Conservation (phyloP, 2,888 invertebrate genomes). For the Torymus auratus region DNA sequence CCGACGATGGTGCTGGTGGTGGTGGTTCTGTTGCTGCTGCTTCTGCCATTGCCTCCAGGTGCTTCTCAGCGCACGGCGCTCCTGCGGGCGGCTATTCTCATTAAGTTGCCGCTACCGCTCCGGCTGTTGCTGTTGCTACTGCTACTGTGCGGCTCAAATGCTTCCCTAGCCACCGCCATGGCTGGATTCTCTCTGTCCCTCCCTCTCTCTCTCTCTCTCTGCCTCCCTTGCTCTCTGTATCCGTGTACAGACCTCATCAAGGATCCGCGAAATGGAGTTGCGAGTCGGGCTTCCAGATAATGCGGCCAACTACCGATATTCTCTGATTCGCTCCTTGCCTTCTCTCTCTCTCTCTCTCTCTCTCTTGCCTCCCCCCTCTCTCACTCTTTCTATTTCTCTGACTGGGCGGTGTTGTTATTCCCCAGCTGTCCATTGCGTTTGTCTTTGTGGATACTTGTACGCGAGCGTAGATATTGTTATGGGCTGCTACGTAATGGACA, state of each 20-base stretch:
- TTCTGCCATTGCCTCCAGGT: constrained; percentile 41
- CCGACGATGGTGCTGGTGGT: background rate
- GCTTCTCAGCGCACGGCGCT: constrained; percentile 39
- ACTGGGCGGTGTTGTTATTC: background rate
- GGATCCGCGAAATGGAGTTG: constrained; percentile 48
- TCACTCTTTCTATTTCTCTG: too few species aligned
- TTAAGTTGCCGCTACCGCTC: constrained; percentile 32
- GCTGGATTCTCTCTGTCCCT: too few species aligned
- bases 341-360: too few species aligned
- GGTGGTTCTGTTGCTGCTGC: constrained; percentile 17
- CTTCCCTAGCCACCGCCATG: background rate
- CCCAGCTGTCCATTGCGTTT: background rate
- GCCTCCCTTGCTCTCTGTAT: background rate
- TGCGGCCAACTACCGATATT: constrained; percentile 41
- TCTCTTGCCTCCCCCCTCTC: too few species aligned
- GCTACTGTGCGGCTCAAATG: constrained; percentile 7
- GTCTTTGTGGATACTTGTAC: background rate
- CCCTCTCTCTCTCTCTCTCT: too few species aligned
- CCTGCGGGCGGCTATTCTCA: constrained; percentile 45
- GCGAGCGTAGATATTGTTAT: background rate
- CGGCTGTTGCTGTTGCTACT: background rate
- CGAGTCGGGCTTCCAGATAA: constrained; percentile 33
- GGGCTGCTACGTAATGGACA: too few species aligned
- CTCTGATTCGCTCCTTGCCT: constrained; percentile 33
- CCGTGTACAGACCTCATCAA: constrained; percentile 38